These are phyloP conservation scores for Channa striata DNA, from an alignment of 2,797 vertebrate genomes.

Conservation along the genomic window DNA sequence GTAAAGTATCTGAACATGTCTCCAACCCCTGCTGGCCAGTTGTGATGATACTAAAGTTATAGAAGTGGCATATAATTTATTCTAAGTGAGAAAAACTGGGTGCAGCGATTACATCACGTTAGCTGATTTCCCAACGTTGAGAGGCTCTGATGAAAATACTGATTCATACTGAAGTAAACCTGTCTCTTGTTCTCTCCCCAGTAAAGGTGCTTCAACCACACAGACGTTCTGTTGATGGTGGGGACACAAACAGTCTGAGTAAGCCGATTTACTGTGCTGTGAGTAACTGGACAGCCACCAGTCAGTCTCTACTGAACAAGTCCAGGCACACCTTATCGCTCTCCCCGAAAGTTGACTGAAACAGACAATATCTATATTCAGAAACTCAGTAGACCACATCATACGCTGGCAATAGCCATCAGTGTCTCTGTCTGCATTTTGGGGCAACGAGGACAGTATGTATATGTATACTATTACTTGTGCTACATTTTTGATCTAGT, in stretches of 20 bases:
- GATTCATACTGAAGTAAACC: slow-evolving; percentile 8
- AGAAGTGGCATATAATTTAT: no score
- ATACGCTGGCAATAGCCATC: neutral
- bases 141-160: neutral
- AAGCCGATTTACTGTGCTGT: slow-evolving; percentile 54
- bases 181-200: neutral
- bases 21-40: no score
- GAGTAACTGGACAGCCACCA: slow-evolving; percentile 64
- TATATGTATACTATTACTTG: neutral
- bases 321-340: slow-evolving; percentile 53
- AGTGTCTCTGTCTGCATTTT: neutral
- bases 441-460: neutral
- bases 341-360: slow-evolving; percentile 34
- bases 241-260: slow-evolving; percentile 63
- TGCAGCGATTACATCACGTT: neutral
- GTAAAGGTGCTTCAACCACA: neutral
- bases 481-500: neutral
- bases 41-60: no score
- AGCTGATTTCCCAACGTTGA: neutral
- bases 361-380: slow-evolving; percentile 38
- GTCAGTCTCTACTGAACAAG: slow-evolving; percentile 70
- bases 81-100: no score
- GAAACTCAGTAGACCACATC: neutral
- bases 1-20: no score
- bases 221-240: neutral